Percentiles rank a stretch among this genome's conserved stretches.
Conservation (phyloP, 2,888 invertebrate genomes). For the Cyclophora punctaria region DNA sequence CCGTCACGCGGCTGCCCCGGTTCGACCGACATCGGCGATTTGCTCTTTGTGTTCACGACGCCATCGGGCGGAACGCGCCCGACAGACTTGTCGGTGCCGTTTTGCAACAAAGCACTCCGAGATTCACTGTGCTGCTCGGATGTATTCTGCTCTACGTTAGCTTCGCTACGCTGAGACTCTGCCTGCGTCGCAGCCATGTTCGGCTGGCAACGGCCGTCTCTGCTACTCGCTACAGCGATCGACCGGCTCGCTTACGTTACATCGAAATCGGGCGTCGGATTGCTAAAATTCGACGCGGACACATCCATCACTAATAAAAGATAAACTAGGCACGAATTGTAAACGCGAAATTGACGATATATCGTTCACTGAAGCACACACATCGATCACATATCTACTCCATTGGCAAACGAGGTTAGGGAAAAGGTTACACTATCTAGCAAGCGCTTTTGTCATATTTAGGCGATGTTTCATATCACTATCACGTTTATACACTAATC, state of each 20-base stretch:
- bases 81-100: conserved; percentile 85
- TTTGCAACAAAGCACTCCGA: conserved; percentile 81
- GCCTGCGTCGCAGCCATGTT: conserved; percentile 92
- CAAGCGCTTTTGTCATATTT: conserved; percentile 73
- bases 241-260: conserved; percentile 75
- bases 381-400: conserved; percentile 84
- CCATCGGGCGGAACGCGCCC: conserved; percentile 79
- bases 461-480: conserved; percentile 69
- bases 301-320: conserved; percentile 72
- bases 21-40: conserved; percentile 79
- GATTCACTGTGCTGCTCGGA: conserved; percentile 79
- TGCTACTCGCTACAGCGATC: conserved; percentile 77
- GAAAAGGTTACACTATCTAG: conserved; percentile 80
- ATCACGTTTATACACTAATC: conserved; percentile 57
- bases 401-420: conserved; percentile 86
- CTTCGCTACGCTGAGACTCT: conserved; percentile 87
- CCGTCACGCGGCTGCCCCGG: conserved; percentile 84
- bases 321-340: conserved; percentile 60
- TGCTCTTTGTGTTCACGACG: conserved; percentile 79
- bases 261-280: conserved; percentile 74
- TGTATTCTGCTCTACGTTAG: conserved; percentile 79
- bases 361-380: conserved; percentile 82
- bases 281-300: conserved; percentile 71
- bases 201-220: conserved; percentile 72
- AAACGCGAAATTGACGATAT: conserved; percentile 69